phyloP scores from a whole-genome alignment of 2,888 invertebrate species.

The Marasmarcha lunaedactyla region DNA sequence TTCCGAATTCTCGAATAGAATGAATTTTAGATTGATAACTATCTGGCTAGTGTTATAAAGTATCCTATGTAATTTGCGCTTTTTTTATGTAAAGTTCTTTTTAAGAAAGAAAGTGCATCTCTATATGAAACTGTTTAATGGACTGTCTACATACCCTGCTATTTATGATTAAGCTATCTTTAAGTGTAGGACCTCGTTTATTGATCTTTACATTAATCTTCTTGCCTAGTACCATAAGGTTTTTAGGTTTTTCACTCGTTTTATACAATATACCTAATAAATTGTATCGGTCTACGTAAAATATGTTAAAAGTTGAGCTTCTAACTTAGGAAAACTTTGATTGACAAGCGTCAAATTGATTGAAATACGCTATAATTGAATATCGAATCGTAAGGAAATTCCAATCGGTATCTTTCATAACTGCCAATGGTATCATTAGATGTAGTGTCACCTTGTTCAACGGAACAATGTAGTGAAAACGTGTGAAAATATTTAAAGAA shows the following conservation, averaged over 20 bases:
- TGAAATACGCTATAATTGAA: constrained; percentile 1
- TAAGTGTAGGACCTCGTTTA: constrained; percentile 62
- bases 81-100: too few species aligned
- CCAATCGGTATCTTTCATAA: constrained; percentile 30
- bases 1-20: constrained; percentile 13
- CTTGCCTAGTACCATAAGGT: constrained; percentile 57
- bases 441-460: constrained; percentile 6
- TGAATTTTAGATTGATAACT: too few species aligned
- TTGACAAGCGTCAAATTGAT: neutral
- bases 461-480: too few species aligned
- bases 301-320: constrained; percentile 67
- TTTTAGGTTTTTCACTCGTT: constrained; percentile 69
- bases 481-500: too few species aligned
- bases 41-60: too few species aligned
- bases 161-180: constrained; percentile 49
- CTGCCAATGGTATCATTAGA: constrained; percentile 58
- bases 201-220: constrained; percentile 48
- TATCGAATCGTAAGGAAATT: constrained; percentile 26
- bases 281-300: constrained; percentile 49
- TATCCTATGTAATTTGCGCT: too few species aligned
- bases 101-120: too few species aligned
- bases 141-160: neutral
- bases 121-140: too few species aligned
- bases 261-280: constrained; percentile 63
- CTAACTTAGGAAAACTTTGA: constrained; percentile 24